Base-by-base conservation (phyloP, 1,140 invertebrate species). In the Zaprionus kolodkinae region DNA sequence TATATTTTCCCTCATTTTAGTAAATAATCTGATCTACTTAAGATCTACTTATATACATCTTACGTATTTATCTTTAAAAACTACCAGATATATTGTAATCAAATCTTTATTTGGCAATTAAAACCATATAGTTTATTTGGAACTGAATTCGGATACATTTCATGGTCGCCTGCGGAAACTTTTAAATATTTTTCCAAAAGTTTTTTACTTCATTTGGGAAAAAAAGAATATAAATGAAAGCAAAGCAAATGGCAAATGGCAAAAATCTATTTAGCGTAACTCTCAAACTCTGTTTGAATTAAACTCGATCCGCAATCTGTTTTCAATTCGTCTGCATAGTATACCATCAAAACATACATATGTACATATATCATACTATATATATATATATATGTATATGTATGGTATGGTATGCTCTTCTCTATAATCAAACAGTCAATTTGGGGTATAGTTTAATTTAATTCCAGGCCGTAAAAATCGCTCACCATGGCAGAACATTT, bases 401-500 rank as follows among this genome's bases (percentile, higher is more conserved):
- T 27, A 13, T 6, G 11, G 45, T 1, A 10, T 38, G 17, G n/a
- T n/a, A n/a, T n/a, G n/a, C n/a, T n/a, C n/a, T 57, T 52, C 63
- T 48, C 54, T 64, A 65, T 69, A 60, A 67, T 54, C 68, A 21
- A 79, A 70, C 78, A 76, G 78, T 25, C 75, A 76, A 90, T 88
- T 78, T 38, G 61, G 40, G 30, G 50, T 56, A 64, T 73, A 89
- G 81, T 89, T 89, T 81, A 86, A 90, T 89, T 89, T 90, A 89
- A 89, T 85, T 74, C 66, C 54, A 62, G 68, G 63, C 52, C 48
- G 54, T 35, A 65, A 59, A 78, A 80, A 81, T 63, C 52, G n/a
- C 30, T 66, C 5, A 1, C 57, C 60, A 77, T 68, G 62, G 66
- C 62, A 71, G 70, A 38, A 64, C 85, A 87, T 87, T 87, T 89